phyloP scores from a whole-genome alignment of 2,113 vertebrate genomes.

The Microcebus griseorufus region DNA sequence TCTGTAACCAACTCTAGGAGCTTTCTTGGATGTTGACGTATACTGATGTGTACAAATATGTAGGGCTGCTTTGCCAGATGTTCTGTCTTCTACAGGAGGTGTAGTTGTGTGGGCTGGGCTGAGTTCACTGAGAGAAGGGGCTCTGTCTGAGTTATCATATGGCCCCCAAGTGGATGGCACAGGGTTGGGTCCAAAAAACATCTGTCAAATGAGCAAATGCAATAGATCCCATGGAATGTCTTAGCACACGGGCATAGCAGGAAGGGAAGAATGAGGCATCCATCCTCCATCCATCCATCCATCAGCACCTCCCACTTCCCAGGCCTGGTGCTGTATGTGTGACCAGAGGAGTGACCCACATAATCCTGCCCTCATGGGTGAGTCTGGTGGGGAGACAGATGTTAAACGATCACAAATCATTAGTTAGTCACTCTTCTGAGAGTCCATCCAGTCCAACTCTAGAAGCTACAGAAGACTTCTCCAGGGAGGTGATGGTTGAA shows the following conservation, averaged over 20 bases:
- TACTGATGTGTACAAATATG: neutral
- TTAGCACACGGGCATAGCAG: neutral
- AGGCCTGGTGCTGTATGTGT: neutral
- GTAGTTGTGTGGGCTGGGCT: no score
- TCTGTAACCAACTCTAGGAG: neutral
- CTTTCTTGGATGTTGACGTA: neutral
- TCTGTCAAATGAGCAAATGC: neutral
- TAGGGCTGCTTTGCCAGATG: fast-evolving
- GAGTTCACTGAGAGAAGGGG: neutral
- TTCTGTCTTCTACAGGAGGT: neutral
- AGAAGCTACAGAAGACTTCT: neutral
- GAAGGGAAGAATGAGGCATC: neutral
- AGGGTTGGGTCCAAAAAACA: neutral
- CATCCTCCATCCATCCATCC: neutral
- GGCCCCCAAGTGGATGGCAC: neutral
- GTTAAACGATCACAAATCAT: neutral
- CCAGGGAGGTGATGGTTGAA: neutral
- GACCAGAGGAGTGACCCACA: neutral
- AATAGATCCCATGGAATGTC: neutral
- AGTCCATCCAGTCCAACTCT: neutral
- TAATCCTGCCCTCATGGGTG: neutral
- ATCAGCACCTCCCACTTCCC: neutral
- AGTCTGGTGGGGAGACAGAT: neutral
- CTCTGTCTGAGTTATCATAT: neutral
- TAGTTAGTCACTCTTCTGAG: neutral